Percentiles rank a stretch among this genome's conserved stretches.
phyloP scores from a whole-genome alignment of 2,113 vertebrate genomes.

The Vombatus ursinus region DNA sequence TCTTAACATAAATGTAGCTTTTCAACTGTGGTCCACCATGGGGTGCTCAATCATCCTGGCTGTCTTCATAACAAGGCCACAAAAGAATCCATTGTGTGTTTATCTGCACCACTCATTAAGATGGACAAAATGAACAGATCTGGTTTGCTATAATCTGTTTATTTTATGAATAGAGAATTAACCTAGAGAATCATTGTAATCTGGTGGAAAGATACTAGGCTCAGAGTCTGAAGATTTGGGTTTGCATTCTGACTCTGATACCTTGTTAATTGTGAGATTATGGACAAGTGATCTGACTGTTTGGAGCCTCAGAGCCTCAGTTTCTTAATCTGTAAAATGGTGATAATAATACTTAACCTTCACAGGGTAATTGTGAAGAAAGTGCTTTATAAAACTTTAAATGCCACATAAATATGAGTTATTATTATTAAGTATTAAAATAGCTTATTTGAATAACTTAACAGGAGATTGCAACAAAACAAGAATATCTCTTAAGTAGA shows the following conservation, averaged over 20 bases:
- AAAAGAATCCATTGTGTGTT: background rate
- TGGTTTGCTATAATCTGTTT: background rate
- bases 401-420: background rate
- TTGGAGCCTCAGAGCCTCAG: background rate
- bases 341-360: background rate
- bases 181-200: conserved; percentile 15
- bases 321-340: background rate
- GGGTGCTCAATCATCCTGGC: background rate
- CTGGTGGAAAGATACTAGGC: background rate
- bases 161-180: conserved; percentile 37
- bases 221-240: background rate
- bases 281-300: background rate
- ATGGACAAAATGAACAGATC: conserved; percentile 11
- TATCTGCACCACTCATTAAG: background rate
- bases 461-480: background rate
- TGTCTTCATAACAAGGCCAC: background rate
- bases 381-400: background rate
- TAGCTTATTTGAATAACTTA: conserved; percentile 37
- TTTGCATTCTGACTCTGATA: background rate
- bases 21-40: background rate
- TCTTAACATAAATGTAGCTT: background rate
- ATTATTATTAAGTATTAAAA: background rate
- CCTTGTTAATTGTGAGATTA: background rate
- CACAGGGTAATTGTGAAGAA: background rate
- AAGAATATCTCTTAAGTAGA: conserved; percentile 14